Evolutionary conservation across 2,888 invertebrate species (phyloP), one percentile per base, ranked within the genome.

Genomic region (Heliconius erato): DNA sequence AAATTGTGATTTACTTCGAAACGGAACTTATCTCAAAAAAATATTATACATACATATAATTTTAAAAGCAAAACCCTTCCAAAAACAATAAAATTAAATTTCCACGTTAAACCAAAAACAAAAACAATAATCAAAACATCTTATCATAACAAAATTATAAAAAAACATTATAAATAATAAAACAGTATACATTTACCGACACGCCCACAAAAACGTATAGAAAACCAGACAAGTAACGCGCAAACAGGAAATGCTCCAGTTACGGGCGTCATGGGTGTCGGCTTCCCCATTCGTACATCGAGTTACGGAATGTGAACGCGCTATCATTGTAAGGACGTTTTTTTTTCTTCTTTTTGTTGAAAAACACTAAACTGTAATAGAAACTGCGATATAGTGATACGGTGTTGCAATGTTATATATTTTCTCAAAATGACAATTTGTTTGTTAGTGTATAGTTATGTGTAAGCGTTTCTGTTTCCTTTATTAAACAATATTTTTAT

Each of bases 181-280:
- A 54, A 49, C 16, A 49, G 49, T 49, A 49, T 19, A 23, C 32
- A 59, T n/a, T 59, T 35, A 23, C 23, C 23, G n/a, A 23, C 12
- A 26, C 23, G 26, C 40, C 28, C 32, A 80, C 63, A 68, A 54
- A 80, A 74, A 67, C 59, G 65, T 7, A 80, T 67, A 82, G 68
- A 72, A 80, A 77, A 77, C 79, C n/a, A 74, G 54, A 72, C 82
- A 69, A 35, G 71, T 80, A 77, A 54, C 67, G 54, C 68, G 49
- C 74, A 80, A 85, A 82, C 85, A 85, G 84, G 85, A 85, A 85
- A 79, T 84, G 67, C 82, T 85, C 80, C 44, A 40, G 82, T 84
- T 85, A 85, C 85, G 82, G 28, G 68, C 81, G 85, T 84, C 84
- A 84, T 79, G 82, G 81, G 85, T 85, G 84, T 85, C 85, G 82